Evolutionary conservation across 1,140 invertebrate genomes (phyloP).

Genomic region (Drosophila ogumai): DNA sequence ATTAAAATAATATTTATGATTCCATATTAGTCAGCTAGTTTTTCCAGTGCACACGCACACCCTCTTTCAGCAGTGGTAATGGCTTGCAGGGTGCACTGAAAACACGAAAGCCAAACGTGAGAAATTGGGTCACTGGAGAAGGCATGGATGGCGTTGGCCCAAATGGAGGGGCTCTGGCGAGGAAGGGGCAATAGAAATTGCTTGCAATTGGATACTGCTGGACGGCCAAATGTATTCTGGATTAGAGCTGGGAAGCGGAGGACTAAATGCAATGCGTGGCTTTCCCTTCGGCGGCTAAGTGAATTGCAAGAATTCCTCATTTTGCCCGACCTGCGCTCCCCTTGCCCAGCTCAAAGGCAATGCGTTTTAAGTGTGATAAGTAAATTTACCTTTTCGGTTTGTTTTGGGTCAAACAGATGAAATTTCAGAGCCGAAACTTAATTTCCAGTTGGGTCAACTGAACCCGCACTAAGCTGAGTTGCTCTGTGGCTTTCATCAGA

Average conservation of each 20-base stretch:
- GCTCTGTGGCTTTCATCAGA: neutral
- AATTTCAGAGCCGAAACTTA: conserved; percentile 28
- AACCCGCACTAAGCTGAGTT: neutral
- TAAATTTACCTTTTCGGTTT: conserved; percentile 44
- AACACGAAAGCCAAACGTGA: conserved; percentile 54
- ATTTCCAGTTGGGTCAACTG: conserved; percentile 31
- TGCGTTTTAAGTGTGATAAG: conserved; percentile 55
- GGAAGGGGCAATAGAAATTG: conserved; percentile 55
- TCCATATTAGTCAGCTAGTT: too few relatives aligned
- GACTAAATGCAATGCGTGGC: conserved; percentile 26
- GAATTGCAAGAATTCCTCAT: conserved; percentile 31
- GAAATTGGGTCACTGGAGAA: conserved; percentile 71
- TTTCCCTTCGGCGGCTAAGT: conserved; percentile 37
- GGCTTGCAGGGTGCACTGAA: conserved; percentile 28
- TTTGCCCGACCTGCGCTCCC: neutral
- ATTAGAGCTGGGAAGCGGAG: neutral
- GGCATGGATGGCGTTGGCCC: conserved; percentile 4
- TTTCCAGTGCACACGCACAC: conserved; percentile 6
- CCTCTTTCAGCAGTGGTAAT: conserved; percentile 10
- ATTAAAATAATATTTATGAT: too few relatives aligned
- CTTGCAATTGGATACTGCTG: conserved; percentile 60
- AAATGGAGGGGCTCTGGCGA: neutral
- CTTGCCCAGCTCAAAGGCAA: conserved; percentile 1
- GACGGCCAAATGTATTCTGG: conserved; percentile 50
- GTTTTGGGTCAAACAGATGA: conserved; percentile 29